These are phyloP conservation scores for Julus scandinavius DNA, from an alignment of 2,888 invertebrate species.

Conservation along the genomic window DNA sequence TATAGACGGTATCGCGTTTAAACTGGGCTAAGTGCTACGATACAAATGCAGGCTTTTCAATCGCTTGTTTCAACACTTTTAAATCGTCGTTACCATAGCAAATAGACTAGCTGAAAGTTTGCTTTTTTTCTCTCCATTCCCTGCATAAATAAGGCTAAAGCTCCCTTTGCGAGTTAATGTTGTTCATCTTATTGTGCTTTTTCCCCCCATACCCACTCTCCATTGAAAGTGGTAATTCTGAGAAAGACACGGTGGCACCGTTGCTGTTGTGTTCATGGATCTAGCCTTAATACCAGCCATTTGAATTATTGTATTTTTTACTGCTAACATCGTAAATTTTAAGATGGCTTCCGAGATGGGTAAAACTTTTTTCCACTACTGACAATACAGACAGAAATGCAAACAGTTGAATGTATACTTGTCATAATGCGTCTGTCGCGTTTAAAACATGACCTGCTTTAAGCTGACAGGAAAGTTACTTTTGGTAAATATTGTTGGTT, in stretches of 20 bases:
- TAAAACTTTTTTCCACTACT: background rate
- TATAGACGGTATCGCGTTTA: background rate
- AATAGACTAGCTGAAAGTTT: background rate
- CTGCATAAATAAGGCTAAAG: conserved; percentile 36
- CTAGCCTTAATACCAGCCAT: conserved; percentile 32
- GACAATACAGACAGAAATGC: background rate
- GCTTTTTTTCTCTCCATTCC: background rate
- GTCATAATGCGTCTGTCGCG: background rate
- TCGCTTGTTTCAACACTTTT: conserved; percentile 36
- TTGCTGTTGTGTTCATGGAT: background rate
- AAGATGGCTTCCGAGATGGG: conserved; percentile 26
- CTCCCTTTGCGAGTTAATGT: background rate
- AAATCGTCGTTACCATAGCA: conserved; percentile 28
- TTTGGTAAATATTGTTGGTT: background rate
- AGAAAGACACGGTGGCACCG: conserved; percentile 21
- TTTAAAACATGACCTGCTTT: background rate
- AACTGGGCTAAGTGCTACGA: background rate
- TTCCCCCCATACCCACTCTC: background rate
- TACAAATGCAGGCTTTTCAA: conserved; percentile 9
- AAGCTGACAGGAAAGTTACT: background rate
- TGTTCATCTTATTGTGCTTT: conserved; percentile 24
- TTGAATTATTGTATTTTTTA: conserved; percentile 34
- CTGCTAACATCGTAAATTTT: conserved; percentile 28
- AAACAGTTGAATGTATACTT: background rate
- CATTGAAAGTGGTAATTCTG: conserved; percentile 33